Conservation (phyloP, 2,888 invertebrate species). For the Ectemnius lituratus region DNA sequence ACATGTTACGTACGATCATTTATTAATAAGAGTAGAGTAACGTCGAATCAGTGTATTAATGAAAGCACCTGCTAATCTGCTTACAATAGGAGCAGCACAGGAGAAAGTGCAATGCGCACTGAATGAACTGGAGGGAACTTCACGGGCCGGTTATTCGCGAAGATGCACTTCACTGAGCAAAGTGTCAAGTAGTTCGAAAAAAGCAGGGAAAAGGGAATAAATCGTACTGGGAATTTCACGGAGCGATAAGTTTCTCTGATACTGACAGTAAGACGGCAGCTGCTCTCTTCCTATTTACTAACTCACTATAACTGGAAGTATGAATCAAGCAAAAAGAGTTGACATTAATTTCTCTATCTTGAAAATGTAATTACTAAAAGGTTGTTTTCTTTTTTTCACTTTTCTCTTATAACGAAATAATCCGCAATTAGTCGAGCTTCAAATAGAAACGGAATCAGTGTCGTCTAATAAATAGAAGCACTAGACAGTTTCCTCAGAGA, state of each 20-base stretch:
- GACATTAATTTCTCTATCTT: not conserved
- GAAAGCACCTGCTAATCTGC: slow-evolving; percentile 4
- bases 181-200: slow-evolving; percentile 27
- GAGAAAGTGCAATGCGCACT: slow-evolving; percentile 54
- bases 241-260: slow-evolving; percentile 2
- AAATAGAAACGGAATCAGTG: not conserved
- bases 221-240: slow-evolving; percentile 20
- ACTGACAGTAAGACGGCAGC: not conserved
- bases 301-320: no score
- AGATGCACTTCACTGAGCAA: slow-evolving; percentile 46
- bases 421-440: no score
- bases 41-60: not conserved
- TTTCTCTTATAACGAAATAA: no score
- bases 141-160: slow-evolving; percentile 40
- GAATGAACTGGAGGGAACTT: slow-evolving; percentile 43
- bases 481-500: slow-evolving; percentile 16
- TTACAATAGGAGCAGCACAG: not conserved
- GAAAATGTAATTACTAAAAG: not conserved
- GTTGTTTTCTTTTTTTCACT: not conserved
- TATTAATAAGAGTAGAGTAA: not conserved
- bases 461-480: not conserved
- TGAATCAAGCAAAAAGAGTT: not conserved
- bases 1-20: not conserved
- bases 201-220: not conserved
- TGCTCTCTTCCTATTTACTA: not conserved